A percentile compares a stretch with the other conserved stretches of the same genome.
phyloP scores from a whole-genome alignment of 30 jellyfish, hydroid and myxozoan genomes.

The Mastigias papua region DNA sequence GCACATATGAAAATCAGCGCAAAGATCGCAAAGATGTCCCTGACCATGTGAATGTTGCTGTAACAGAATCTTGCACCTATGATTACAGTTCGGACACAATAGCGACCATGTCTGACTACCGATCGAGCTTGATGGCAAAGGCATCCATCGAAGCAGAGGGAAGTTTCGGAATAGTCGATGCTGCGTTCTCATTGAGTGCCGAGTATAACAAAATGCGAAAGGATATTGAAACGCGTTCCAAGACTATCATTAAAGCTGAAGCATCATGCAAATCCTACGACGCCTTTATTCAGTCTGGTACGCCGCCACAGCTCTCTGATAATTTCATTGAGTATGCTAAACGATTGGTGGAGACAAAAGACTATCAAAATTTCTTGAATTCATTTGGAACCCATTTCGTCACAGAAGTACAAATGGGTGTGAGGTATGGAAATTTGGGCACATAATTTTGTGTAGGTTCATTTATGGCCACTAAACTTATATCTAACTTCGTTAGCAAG shows the following conservation, averaged over 20 bases:
- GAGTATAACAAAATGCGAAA: conserved; percentile 22
- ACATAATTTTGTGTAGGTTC: neutral
- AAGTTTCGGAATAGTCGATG: neutral
- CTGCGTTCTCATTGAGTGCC: conserved; percentile 49
- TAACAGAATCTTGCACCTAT: conserved; percentile 10
- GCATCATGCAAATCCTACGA: conserved; percentile 50
- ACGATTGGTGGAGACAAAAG: neutral
- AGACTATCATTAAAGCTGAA: conserved; percentile 37
- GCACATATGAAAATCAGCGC: conserved; percentile 43
- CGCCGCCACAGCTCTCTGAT: conserved; percentile 47
- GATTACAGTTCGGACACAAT: conserved; percentile 16
- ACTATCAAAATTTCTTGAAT: conserved; percentile 15
- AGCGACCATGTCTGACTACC: conserved; percentile 39
- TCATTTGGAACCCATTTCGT: conserved; percentile 51
- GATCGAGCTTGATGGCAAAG: conserved; percentile 24
- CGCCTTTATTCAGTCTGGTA: conserved; percentile 5
- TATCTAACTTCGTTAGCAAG: too few relatives aligned
- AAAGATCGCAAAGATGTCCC: conserved; percentile 10
- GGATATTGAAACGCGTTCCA: neutral
- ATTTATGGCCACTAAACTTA: too few relatives aligned
- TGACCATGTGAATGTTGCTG: conserved; percentile 14
- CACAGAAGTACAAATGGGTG: conserved; percentile 39
- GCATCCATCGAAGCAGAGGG: conserved; percentile 43
- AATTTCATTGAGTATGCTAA: conserved; percentile 27
- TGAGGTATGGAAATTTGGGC: conserved; percentile 24